Conservation (phyloP, 2,888 invertebrate species). For the Eupsilia transversa region DNA sequence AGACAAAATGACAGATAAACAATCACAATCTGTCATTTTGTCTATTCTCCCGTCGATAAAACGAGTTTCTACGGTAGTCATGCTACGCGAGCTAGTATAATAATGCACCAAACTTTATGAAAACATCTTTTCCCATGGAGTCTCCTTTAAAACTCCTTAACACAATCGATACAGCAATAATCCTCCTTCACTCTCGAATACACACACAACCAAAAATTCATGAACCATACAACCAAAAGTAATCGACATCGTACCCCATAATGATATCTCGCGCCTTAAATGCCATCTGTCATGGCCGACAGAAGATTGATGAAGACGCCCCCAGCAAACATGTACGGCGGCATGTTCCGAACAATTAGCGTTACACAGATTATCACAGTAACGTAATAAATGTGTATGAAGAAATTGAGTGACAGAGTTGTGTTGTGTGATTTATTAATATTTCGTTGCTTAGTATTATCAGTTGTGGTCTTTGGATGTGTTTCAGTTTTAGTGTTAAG, state of each 20-base stretch:
- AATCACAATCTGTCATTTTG: too few relatives aligned
- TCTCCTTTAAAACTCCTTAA: background rate
- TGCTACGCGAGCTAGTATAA: too few relatives aligned
- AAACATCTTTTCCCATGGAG: background rate
- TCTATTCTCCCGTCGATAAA: too few relatives aligned
- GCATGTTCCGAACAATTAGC: constrained; percentile 68
- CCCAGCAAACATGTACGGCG: constrained; percentile 63
- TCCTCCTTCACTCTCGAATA: constrained; percentile 11
- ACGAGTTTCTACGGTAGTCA: too few relatives aligned
- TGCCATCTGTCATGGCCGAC: constrained; percentile 63
- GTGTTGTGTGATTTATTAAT: constrained; percentile 72
- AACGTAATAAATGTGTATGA: constrained; percentile 75
- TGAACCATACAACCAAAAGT: constrained; percentile 33
- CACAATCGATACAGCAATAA: background rate
- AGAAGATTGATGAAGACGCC: constrained; percentile 70
- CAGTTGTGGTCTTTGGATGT: background rate
- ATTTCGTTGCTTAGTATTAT: background rate
- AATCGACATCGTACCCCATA: constrained; percentile 51
- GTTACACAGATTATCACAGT: constrained; percentile 51
- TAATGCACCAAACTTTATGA: too few relatives aligned
- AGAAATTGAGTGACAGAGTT: constrained; percentile 81
- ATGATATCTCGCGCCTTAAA: constrained; percentile 61
- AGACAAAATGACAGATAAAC: too few relatives aligned
- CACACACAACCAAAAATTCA: constrained; percentile 6
- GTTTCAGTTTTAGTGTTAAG: background rate